Percentiles rank a stretch among this genome's conserved stretches.
These are phyloP conservation scores for Watsonalla cultraria DNA, from an alignment of 2,888 invertebrate genomes.

Conservation along the genomic window DNA sequence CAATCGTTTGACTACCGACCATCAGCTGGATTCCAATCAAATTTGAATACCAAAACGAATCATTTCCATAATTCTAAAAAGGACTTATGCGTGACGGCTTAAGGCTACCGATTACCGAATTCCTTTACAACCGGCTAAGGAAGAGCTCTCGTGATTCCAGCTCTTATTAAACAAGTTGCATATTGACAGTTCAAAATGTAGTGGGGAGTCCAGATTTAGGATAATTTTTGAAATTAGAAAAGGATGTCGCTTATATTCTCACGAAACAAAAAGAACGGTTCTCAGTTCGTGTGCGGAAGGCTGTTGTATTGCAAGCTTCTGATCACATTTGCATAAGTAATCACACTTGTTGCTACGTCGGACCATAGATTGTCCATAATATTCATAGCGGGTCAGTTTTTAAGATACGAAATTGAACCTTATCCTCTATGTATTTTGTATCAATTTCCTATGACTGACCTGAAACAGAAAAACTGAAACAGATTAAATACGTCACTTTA, in stretches of 20 bases:
- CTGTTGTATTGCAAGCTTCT: neutral
- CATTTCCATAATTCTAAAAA: conserved; percentile 28
- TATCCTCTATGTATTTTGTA: too few species aligned
- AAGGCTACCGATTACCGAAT: conserved; percentile 61
- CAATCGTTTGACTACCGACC: conserved; percentile 27
- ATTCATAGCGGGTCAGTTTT: too few species aligned
- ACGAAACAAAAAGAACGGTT: conserved; percentile 29
- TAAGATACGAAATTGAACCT: too few species aligned
- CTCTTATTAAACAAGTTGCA: neutral
- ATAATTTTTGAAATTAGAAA: conserved; percentile 17
- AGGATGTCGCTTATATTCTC: conserved; percentile 46
- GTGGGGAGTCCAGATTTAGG: conserved; percentile 13
- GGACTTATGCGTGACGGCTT: conserved; percentile 43
- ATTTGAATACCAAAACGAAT: conserved; percentile 37
- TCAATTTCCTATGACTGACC: too few species aligned
- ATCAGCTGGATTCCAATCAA: conserved; percentile 46
- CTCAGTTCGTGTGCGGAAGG: conserved; percentile 19
- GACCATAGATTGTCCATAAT: neutral
- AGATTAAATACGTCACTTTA: too few species aligned
- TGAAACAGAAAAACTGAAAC: too few species aligned
- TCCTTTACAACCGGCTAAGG: conserved; percentile 31
- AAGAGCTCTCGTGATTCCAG: neutral
- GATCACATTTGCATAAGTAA: neutral
- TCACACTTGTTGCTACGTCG: neutral
- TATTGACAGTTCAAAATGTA: neutral